Percentiles rank a stretch among this genome's conserved stretches.
Conservation (phyloP, 2,797 vertebrate genomes). For the Aotus griseimembra region DNA sequence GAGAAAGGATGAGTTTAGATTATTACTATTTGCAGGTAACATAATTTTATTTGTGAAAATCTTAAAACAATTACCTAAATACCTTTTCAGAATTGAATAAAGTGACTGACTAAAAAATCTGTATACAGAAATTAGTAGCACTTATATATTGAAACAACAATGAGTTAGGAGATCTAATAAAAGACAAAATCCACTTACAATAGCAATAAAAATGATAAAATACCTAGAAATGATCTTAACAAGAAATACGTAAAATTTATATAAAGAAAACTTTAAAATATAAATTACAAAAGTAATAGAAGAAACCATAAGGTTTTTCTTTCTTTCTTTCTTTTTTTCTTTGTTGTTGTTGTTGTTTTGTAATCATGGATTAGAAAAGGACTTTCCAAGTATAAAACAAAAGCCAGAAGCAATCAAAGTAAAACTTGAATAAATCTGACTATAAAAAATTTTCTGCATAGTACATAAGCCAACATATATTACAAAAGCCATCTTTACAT, state of each 20-base stretch:
- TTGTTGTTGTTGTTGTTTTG: not conserved
- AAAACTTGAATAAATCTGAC: constrained; percentile 24
- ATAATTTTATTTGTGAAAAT: not conserved
- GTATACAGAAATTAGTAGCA: constrained; percentile 25
- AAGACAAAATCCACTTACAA: not conserved
- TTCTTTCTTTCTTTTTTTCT: too few species aligned
- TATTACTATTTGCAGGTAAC: not conserved
- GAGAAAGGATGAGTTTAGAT: not conserved
- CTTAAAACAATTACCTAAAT: constrained; percentile 22
- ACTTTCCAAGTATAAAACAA: constrained; percentile 16
- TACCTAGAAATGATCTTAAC: not conserved
- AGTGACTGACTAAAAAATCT: not conserved
- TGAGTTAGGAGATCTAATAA: not conserved
- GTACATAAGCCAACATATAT: not conserved
- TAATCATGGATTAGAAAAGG: not conserved
- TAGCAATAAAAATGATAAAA: constrained; percentile 43
- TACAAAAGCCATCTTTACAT: constrained; percentile 12
- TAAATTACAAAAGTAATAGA: not conserved
- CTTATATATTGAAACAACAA: not conserved
- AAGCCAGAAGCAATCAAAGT: not conserved
- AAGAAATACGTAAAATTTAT: constrained; percentile 2
- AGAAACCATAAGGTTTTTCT: not conserved
- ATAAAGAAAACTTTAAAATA: constrained; percentile 27
- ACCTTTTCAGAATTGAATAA: constrained; percentile 28
- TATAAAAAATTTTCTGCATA: not conserved